Percentiles rank a stretch among this genome's conserved stretches.
Conservation (phyloP, 2,888 invertebrate genomes). For the Nomada lathburiana region DNA sequence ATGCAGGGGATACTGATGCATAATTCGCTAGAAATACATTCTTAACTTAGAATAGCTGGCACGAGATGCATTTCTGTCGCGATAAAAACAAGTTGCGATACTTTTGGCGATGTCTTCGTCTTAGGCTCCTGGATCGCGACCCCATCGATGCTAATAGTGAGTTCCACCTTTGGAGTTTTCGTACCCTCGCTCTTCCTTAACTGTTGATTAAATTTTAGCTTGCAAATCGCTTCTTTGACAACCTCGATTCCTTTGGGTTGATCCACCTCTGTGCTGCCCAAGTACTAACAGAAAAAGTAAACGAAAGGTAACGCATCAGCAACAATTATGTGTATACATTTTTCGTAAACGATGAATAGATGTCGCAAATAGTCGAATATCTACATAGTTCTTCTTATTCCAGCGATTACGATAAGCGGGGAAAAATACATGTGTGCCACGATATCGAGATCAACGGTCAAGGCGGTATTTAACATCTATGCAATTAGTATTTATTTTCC, state of each 20-base stretch:
- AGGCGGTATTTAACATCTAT: slow-evolving; percentile 27
- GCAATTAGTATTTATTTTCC: slow-evolving; percentile 16
- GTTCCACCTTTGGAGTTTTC: slow-evolving; percentile 95
- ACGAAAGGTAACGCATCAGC: slow-evolving; percentile 40
- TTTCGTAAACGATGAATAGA: not conserved
- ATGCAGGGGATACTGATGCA: slow-evolving; percentile 98
- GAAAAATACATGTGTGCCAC: not conserved
- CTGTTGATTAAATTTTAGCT: slow-evolving; percentile 97
- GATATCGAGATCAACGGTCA: slow-evolving; percentile 43
- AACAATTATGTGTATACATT: slow-evolving; percentile 13
- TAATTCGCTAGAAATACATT: slow-evolving; percentile 87
- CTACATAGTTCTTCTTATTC: slow-evolving; percentile 14
- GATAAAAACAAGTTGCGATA: slow-evolving; percentile 35
- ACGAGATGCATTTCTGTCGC: not conserved
- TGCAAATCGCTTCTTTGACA: slow-evolving; percentile 98
- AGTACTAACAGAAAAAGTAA: slow-evolving; percentile 88
- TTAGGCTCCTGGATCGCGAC: slow-evolving; percentile 93
- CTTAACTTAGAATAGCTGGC: not conserved
- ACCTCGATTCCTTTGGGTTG: slow-evolving; percentile 99
- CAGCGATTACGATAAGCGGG: too few relatives aligned
- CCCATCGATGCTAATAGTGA: slow-evolving; percentile 98
- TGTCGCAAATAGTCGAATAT: slow-evolving; percentile 8
- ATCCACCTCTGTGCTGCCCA: slow-evolving; percentile 97
- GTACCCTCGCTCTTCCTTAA: slow-evolving; percentile 96
- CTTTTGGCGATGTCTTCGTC: slow-evolving; percentile 83